These are phyloP conservation scores for Choristoneura rosaceana DNA, from an alignment of 2,888 invertebrate genomes.

Conservation along the genomic window DNA sequence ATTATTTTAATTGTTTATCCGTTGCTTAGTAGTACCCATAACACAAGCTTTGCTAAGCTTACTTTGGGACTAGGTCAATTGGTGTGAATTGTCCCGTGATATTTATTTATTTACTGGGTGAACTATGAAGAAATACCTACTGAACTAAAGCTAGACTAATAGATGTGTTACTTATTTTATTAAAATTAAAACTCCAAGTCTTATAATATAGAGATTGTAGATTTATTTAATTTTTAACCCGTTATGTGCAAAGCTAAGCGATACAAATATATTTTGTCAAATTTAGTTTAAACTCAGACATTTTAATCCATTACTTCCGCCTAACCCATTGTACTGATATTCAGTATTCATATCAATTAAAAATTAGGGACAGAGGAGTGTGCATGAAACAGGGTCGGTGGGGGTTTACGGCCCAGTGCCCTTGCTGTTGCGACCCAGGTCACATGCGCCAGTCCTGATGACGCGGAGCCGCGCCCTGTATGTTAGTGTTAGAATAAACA, in stretches of 20 bases:
- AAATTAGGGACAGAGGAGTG: constrained; percentile 40
- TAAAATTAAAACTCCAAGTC: too few species aligned
- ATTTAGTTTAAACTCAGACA: neutral
- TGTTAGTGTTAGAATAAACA: constrained; percentile 43
- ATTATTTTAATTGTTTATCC: too few species aligned
- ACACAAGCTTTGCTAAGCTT: too few species aligned
- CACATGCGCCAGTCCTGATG: constrained; percentile 48
- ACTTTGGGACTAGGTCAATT: too few species aligned
- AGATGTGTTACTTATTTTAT: too few species aligned
- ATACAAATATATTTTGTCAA: neutral
- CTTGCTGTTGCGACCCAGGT: constrained; percentile 60
- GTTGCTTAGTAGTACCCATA: too few species aligned
- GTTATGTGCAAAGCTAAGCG: too few species aligned
- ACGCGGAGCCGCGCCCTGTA: constrained; percentile 49
- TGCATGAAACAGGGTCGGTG: constrained; percentile 39
- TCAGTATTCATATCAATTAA: constrained; percentile 33
- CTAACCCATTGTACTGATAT: neutral
- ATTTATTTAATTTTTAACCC: neutral
- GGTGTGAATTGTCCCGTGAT: too few species aligned
- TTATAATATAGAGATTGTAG: too few species aligned
- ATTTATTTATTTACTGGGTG: too few species aligned
- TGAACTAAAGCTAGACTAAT: too few species aligned
- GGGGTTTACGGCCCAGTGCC: constrained; percentile 54
- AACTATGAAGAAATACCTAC: too few species aligned
- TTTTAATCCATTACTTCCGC: constrained; percentile 1